A percentile compares a stretch with the other conserved stretches of the same genome.
These are phyloP conservation scores for Chloromyia formosa DNA, from an alignment of 2,888 invertebrate genomes.

Conservation along the genomic window DNA sequence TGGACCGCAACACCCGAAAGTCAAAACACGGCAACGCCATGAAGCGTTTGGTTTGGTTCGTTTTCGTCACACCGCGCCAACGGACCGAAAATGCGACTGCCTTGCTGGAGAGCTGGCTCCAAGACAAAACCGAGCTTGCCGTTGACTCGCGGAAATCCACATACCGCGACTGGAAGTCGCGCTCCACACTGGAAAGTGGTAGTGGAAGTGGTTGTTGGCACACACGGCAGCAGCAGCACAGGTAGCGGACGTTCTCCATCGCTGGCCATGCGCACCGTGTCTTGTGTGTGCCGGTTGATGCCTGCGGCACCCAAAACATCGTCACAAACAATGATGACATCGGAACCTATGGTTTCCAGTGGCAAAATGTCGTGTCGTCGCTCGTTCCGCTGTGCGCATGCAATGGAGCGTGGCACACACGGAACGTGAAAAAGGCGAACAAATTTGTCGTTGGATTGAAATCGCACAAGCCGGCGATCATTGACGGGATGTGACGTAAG, in stretches of 20 bases:
- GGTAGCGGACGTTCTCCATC: background rate
- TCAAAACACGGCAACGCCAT: background rate
- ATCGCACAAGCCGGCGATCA: constrained; percentile 9
- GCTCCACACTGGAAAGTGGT: background rate
- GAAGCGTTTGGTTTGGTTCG: background rate
- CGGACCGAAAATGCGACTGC: background rate
- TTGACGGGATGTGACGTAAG: constrained; percentile 37
- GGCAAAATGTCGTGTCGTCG: background rate
- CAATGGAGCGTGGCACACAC: background rate
- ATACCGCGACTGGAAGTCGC: background rate
- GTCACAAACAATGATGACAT: constrained; percentile 9
- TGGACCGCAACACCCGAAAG: background rate
- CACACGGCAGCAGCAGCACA: too few species aligned
- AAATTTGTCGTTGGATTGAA: background rate
- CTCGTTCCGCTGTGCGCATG: constrained; percentile 23
- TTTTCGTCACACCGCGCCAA: background rate
- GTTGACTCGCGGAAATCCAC: background rate
- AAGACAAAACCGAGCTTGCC: background rate
- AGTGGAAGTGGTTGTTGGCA: background rate
- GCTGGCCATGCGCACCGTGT: constrained; percentile 7
- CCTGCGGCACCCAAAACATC: background rate
- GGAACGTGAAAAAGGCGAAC: too few species aligned
- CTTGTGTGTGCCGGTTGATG: background rate
- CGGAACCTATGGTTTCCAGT: background rate
- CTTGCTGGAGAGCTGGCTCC: constrained; percentile 6